Evolutionary conservation across 1,140 invertebrate genomes (phyloP).

Genomic region (Dryas iulia): DNA sequence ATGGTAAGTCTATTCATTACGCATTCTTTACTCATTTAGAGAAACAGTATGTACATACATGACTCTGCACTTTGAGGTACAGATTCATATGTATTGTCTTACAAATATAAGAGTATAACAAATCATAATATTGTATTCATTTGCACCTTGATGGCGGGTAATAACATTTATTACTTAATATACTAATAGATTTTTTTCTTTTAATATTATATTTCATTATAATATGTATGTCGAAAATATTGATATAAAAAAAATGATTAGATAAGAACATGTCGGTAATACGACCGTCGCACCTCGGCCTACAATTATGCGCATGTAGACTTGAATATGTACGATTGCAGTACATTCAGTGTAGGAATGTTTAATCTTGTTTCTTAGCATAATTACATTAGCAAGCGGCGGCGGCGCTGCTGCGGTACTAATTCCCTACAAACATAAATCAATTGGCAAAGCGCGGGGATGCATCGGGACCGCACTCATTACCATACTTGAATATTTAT

Average conservation of each 20-base stretch:
- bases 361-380: conserved; percentile 24
- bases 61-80: too few species aligned
- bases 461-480: neutral
- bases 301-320: conserved; percentile 16
- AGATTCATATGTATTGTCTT: too few species aligned
- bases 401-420: neutral
- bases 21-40: too few species aligned
- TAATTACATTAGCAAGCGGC: conserved; percentile 12
- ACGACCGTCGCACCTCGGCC: neutral
- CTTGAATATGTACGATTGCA: conserved; percentile 4
- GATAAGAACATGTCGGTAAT: neutral
- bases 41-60: too few species aligned
- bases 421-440: conserved; percentile 7
- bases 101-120: too few species aligned
- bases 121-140: too few species aligned
- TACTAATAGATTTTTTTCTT: too few species aligned
- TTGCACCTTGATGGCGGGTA: too few species aligned
- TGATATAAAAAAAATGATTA: too few species aligned
- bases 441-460: neutral
- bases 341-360: conserved; percentile 8
- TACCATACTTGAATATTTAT: neutral
- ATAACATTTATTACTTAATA: neutral
- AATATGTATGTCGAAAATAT: too few species aligned
- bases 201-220: too few species aligned
- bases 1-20: too few species aligned